Conservation (phyloP, 2,888 invertebrate genomes). For the Drosophila sordidula region DNA sequence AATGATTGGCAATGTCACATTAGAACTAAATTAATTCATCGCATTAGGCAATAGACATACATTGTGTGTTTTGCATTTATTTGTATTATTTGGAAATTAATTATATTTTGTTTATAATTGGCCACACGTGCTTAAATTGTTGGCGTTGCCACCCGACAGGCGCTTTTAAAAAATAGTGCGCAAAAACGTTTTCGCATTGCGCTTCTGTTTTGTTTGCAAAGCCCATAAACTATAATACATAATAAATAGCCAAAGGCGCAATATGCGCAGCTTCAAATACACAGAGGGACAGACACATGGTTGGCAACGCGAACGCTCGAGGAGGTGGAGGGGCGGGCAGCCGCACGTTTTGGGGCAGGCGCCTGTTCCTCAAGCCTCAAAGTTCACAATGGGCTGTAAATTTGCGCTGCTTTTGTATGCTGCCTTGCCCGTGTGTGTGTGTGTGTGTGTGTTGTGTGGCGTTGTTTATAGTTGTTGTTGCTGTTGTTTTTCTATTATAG, state of each 20-base stretch:
- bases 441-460: constrained; percentile 26
- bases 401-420: constrained; percentile 38
- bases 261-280: constrained; percentile 75
- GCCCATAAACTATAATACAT: constrained; percentile 66
- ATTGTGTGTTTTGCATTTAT: not conserved
- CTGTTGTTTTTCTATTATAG: constrained; percentile 58
- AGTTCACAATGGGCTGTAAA: constrained; percentile 68
- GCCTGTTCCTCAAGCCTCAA: constrained; percentile 64
- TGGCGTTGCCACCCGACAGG: constrained; percentile 56
- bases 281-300: constrained; percentile 44
- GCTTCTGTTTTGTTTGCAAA: constrained; percentile 51
- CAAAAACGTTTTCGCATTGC: constrained; percentile 54
- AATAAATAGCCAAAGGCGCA: constrained; percentile 77
- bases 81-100: not conserved
- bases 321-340: constrained; percentile 3
- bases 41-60: not conserved
- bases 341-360: constrained; percentile 50
- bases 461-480: constrained; percentile 48
- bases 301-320: constrained; percentile 36
- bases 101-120: constrained; percentile 10
- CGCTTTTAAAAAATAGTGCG: constrained; percentile 48
- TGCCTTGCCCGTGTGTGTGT: constrained; percentile 18
- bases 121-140: constrained; percentile 24
- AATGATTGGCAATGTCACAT: constrained; percentile 20
- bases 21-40: constrained; percentile 17